Base-by-base conservation (phyloP, 2,113 vertebrate genomes). In the Falcunculus frontatus region DNA sequence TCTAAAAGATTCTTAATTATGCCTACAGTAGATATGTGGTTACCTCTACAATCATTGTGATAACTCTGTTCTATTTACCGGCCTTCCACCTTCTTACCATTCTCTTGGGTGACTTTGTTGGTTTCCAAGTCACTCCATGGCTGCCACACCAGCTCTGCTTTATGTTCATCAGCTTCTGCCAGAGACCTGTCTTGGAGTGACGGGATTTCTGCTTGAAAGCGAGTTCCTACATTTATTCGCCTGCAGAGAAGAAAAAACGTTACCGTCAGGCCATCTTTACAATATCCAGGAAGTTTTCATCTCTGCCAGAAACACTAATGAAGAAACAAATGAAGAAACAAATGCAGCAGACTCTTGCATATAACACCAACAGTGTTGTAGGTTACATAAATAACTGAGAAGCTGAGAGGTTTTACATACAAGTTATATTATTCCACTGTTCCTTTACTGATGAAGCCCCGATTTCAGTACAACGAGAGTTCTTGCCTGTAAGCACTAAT, bases 171-270 rank as follows among this genome's bases (percentile, higher is more conserved):
- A 80, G 80, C 94, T 69, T 98, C 98, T 19, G 98, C 98, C 70
- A 98, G 97, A 11, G 98, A 94, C 21, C 98, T 97, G 90, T 98
- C 98, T 94, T 98, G 98, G 68, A 99, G 97, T 39, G 97, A 97
- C 9, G 99, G 99, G 70, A 99, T 98, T 97, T 99, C 99, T 2
- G 99, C 99, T 97, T 99, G 99, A 97, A 99, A 99, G 47, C 98
- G 98, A 53, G 98, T 97, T 62, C 99, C 99, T 46, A 99, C 99
- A 23, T 99, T 99, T 97, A 99, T 99, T 92, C 99, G 98, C 77
- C 99, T 99, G 96, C 44, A 84, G 68, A 87, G 83, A 47, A 90
- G n/a, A 63, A 26, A 46, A 88, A n/a, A 76, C 5, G 6, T 62
- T 57, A 87, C 2, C 0, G 29, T 79, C 53, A 82, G n/a, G 32